Evolutionary conservation across 2,888 invertebrate species (phyloP), one percentile per base, ranked within the genome.

Genomic region (Lampropteryx suffumata): DNA sequence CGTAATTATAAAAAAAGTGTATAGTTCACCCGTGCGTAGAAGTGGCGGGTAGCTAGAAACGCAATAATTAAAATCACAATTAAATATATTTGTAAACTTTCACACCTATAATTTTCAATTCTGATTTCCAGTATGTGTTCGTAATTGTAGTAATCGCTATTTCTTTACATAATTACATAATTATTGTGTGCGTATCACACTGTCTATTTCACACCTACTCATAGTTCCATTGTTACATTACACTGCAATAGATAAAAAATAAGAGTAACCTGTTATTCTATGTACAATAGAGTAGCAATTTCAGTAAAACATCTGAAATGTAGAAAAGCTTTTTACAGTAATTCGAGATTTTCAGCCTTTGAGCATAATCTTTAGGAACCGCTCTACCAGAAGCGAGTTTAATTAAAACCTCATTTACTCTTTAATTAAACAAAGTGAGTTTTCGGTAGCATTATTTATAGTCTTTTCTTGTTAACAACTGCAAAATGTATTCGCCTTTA

Each of bases 191-290:
- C 46, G 48, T 54, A 44, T 47, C 40, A 30, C 51, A 57, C 47
- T 44, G 35, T 34, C 32, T 57, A 55, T 50, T 55, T 57, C 55
- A 55, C 55, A 50, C 53, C 54, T 41, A n/a, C n/a, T n/a, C n/a
- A n/a, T n/a, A 33, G 39, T 40, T 30, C 42, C 27, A 54, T 41
- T 46, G 48, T 53, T 51, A 47, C 32, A 47, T 7, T 13, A 49
- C 32, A 44, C 5, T 11, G 43, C 28, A 47, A 44, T 51, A 32
- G 26, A 35, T 41, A 40, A 53, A 48, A 48, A 53, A 26, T 39
- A 28, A 44, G 44, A 40, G 35, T 26, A 40, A 40, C 17, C 28
- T 45, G 11, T 39, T 47, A 47, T 8, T 33, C 8, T 13, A n/a
- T 32, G 7, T 26, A 32, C 12, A 26, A 37, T 27, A 35, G 30